A percentile compares a stretch with the other conserved stretches of the same genome.
Evolutionary conservation across 2,113 vertebrate species (phyloP).

Genomic region (Lasiurus cinereus): DNA sequence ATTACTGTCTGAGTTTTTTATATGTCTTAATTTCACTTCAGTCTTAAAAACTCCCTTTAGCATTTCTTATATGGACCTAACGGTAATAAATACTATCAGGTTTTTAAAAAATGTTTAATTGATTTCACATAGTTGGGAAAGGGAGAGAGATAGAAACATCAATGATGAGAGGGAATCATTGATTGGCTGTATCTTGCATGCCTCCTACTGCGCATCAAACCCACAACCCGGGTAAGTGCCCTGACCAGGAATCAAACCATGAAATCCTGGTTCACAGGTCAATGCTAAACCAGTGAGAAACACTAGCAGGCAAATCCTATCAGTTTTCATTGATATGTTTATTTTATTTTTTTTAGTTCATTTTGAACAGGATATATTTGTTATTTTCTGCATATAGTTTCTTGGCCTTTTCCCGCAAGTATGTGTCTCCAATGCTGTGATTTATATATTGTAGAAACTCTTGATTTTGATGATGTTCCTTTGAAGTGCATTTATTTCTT

Average conservation of each 20-base stretch:
- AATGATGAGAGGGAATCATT: too few species aligned
- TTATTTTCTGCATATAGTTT: neutral
- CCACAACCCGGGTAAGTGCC: too few species aligned
- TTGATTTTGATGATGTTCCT: conserved; percentile 1
- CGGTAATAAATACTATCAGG: neutral
- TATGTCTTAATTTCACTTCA: conserved; percentile 3
- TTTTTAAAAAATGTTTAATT: too few species aligned
- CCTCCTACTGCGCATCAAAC: too few species aligned
- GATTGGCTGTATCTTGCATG: too few species aligned
- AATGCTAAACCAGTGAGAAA: too few species aligned
- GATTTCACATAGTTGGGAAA: too few species aligned
- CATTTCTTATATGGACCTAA: neutral
- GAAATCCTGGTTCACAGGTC: too few species aligned
- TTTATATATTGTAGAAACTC: neutral
- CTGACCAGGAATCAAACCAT: too few species aligned
- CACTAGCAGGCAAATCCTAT: neutral
- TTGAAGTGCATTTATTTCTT: neutral
- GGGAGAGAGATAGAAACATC: too few species aligned
- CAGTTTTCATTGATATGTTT: neutral
- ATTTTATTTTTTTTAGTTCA: neutral
- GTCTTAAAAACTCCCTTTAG: neutral
- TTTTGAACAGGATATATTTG: neutral
- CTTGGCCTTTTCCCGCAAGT: neutral
- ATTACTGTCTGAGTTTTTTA: neutral
- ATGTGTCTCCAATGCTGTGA: neutral